Base-by-base conservation (phyloP, 2,113 vertebrate genomes). In the Passer domesticus region DNA sequence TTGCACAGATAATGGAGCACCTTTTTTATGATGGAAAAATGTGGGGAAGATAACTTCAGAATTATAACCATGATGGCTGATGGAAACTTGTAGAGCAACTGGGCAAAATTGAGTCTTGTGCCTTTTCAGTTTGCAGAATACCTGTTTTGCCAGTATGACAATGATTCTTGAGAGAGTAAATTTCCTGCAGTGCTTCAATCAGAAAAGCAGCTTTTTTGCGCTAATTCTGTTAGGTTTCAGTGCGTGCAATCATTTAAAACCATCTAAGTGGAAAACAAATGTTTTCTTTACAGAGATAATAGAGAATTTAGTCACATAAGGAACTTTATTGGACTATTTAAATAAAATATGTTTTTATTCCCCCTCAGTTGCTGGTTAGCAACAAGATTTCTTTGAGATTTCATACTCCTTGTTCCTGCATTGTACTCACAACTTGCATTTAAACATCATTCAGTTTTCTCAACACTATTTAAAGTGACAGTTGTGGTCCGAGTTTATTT, bases 321-420 rank as follows among this genome's bases (percentile, higher is more conserved):
- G 92, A 96, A 96, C 85, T 98, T 97, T 97, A 96, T 97, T 97
- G 97, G 95, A 95, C 96, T 97, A 97, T 98, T 98, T 97, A 97
- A 97, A 95, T 97, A 95, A 97, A 97, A 95, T 96, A 78, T 90
- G 94, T 93, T 90, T 89, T 97, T 97, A 97, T 97, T 95, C 63
- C 96, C 91, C 90, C 62, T 64, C 41, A 96, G 33, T 96, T 89
- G 90, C 73, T 94, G 67, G 56, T 83, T 89, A 94, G 84, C 18
- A 19, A 93, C 70, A 87, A 95, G 60, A 95, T 95, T 91, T 94
- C 86, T 92, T 83, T 92, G 88, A 94, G 81, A 84, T 82, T 94
- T 94, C 81, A 72, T 95, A 82, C 91, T 97, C 84, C 94, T 97
- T 96, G 88, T 95, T 98, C 95, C 93, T 97, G 67, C 90, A 72